These are phyloP conservation scores for Sebastes aleutianus DNA, from an alignment of 2,797 vertebrate genomes.

Conservation along the genomic window DNA sequence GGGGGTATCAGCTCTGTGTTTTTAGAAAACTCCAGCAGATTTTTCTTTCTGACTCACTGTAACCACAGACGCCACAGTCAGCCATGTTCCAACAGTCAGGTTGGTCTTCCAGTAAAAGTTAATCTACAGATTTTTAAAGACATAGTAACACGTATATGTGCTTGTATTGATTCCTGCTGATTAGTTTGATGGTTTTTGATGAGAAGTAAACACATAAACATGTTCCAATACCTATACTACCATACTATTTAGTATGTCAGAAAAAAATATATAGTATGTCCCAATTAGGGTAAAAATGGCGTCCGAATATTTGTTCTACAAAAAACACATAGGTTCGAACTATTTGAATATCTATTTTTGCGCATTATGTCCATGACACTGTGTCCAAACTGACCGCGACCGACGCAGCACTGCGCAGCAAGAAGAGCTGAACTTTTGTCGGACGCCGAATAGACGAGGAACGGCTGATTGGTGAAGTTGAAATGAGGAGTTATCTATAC, in stretches of 20 bases:
- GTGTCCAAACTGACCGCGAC: no score
- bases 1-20: not conserved
- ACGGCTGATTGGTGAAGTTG: no score
- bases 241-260: not conserved
- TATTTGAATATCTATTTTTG: no score
- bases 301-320: no score
- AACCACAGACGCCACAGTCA: conserved; percentile 50
- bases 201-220: not conserved
- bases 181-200: not conserved
- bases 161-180: not conserved
- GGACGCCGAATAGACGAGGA: no score
- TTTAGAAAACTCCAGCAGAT: conserved; percentile 38
- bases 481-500: no score
- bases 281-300: no score
- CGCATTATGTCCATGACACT: no score
- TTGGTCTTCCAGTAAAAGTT: not conserved
- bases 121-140: conserved; percentile 25
- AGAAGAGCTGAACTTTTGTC: no score
- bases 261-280: not conserved
- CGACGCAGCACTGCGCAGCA: no score
- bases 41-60: conserved; percentile 64
- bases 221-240: not conserved
- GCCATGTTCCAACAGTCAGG: conserved; percentile 26
- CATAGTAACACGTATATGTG: not conserved
- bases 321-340: no score